Evolutionary conservation across 2,888 invertebrate species (phyloP), one percentile per base, ranked within the genome.

Genomic region (Barypeithes pellucidus): DNA sequence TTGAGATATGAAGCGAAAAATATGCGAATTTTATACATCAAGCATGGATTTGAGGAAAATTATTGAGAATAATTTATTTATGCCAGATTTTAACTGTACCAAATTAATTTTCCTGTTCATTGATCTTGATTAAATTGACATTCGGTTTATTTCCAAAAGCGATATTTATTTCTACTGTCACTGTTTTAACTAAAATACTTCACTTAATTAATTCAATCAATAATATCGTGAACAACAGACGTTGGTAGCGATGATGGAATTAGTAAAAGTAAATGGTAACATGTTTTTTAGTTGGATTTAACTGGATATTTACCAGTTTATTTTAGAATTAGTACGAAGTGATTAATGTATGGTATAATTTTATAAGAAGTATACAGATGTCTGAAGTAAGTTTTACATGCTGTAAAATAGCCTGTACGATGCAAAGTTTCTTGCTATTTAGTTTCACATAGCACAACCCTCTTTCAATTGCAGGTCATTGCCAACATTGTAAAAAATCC

Each of bases 261-360:
- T 1, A 7, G 16, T 57, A 9, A 33, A 16, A 54, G 11, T 57
- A 0, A 57, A 33, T n/a, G 8, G 52, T 29, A 29, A 54, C 54
- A 57, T 33, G 33, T 57, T 57, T 33, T 14, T 18, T 14, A 18
- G 16, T 57, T 57, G 54, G 54, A 33, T 57, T 33, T 33, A 57
- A 57, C 54, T 11, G 8, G 54, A 18, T 57, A 33, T 18, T 57
- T 16, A 57, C 54, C n/a, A 57, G 54, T 57, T 57, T 33, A 18
- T 11, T 33, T 33, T 11, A 57, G 54, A 33, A 33, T 33, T 16
- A 16, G 14, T 18, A 33, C 9, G 29, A 18, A 57, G 0, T n/a
- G 12, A 39, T 39, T 39, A 39, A 8, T 39, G 39, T 2, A 36
- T 41, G 12, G 41, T 41, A 43, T 16, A 3, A 8, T 5, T 14